Percentiles rank a stretch among this genome's conserved stretches.
These are phyloP conservation scores for Carapus acus DNA, from an alignment of 2,797 vertebrate genomes.

Conservation along the genomic window DNA sequence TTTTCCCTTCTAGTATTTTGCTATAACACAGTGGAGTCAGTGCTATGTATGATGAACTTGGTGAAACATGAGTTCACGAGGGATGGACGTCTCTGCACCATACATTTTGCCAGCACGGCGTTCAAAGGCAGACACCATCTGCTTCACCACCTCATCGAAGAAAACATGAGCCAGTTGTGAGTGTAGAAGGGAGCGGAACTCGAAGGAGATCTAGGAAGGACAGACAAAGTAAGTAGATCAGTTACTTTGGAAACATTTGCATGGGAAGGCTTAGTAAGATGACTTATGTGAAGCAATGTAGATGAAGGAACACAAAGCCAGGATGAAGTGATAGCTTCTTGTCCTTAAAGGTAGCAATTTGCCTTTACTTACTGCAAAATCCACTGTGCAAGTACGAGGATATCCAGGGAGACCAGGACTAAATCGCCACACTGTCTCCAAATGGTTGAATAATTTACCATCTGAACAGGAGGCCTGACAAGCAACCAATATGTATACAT, in stretches of 20 bases:
- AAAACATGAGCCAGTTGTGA: constrained; percentile 88
- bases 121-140: constrained; percentile 93
- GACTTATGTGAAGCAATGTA: background rate
- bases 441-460: constrained; percentile 89
- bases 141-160: constrained; percentile 95
- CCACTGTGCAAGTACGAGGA: constrained; percentile 90
- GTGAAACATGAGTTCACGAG: constrained; percentile 90
- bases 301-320: background rate
- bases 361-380: constrained; percentile 84
- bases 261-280: constrained; percentile 1
- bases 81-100: constrained; percentile 86
- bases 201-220: constrained; percentile 85
- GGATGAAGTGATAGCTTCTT: too few species aligned
- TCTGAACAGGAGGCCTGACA: constrained; percentile 89
- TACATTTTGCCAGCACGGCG: constrained; percentile 79
- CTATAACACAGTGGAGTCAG: background rate
- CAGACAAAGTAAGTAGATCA: background rate
- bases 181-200: constrained; percentile 92
- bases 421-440: constrained; percentile 94
- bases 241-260: constrained; percentile 4
- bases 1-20: constrained; percentile 6
- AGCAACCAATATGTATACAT: constrained; percentile 7
- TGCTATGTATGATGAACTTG: constrained; percentile 89
- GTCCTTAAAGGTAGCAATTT: background rate
- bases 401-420: constrained; percentile 94